Percentiles rank a stretch among this genome's conserved stretches.
Conservation (phyloP, 2,113 vertebrate genomes). For the Ptychochromis oligacanthus region DNA sequence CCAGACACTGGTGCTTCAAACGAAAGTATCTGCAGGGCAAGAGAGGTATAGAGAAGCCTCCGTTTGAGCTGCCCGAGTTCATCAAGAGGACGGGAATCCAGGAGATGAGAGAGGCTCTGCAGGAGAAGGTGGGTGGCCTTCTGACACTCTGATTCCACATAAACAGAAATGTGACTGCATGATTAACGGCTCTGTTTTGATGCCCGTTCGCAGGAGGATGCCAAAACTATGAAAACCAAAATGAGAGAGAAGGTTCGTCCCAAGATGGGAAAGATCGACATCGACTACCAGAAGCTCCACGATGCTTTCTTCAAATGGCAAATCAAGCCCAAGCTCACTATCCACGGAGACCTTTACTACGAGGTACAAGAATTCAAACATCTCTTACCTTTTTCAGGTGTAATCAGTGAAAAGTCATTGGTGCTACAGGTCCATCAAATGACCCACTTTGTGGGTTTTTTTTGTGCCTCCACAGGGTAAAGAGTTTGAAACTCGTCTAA, state of each 20-base stretch:
- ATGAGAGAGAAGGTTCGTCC: conserved; percentile 97
- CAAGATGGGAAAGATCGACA: conserved; percentile 97
- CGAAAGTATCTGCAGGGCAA: conserved; percentile 90
- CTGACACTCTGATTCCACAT: background rate
- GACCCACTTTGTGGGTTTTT: background rate
- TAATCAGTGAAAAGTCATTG: background rate
- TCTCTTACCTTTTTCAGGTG: background rate
- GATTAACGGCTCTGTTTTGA: background rate
- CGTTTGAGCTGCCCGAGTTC: conserved; percentile 93
- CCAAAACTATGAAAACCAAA: conserved; percentile 96
- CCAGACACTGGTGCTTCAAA: conserved; percentile 85
- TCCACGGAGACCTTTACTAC: conserved; percentile 94
- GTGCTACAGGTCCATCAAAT: rapidly evolving
- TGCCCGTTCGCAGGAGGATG: conserved; percentile 84
- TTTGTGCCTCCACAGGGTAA: conserved; percentile 83
- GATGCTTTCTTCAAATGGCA: conserved; percentile 99
- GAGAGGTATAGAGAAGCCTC: conserved; percentile 93
- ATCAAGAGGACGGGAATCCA: conserved; percentile 94
- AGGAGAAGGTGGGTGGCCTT: conserved; percentile 86
- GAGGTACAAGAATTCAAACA: conserved; percentile 78
- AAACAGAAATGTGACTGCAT: background rate
- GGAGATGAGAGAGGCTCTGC: conserved; percentile 95
- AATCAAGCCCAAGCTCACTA: conserved; percentile 93
- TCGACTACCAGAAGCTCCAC: conserved; percentile 96
- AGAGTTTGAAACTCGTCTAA: conserved; percentile 93